These are phyloP conservation scores for Rhagonycha fulva DNA, from an alignment of 2,888 invertebrate genomes.

Conservation along the genomic window DNA sequence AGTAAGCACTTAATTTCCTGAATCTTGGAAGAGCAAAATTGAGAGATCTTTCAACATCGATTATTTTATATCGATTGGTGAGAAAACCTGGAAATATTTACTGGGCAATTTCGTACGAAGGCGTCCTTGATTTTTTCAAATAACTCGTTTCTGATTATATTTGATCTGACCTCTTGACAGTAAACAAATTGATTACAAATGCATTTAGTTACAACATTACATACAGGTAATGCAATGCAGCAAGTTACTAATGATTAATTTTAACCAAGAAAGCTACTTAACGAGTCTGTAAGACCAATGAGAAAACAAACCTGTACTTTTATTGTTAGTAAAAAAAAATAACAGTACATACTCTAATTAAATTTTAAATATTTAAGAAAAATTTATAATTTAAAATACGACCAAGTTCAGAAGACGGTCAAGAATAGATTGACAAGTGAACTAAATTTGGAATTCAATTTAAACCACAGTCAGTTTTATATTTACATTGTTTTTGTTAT, in stretches of 20 bases:
- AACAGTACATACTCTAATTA: not conserved
- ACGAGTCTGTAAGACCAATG: not conserved
- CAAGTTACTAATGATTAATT: not conserved
- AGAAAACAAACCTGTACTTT: not conserved
- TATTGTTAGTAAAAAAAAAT: not conserved
- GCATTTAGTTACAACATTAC: not conserved
- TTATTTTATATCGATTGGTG: not conserved
- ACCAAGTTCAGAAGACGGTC: not conserved
- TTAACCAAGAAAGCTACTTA: not conserved
- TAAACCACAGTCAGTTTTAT: not conserved
- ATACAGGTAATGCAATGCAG: not conserved
- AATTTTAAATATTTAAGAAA: not conserved
- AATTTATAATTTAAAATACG: not conserved
- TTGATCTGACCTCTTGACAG: not conserved
- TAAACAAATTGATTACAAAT: not conserved
- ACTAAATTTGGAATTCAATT: not conserved
- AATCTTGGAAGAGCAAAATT: too few species aligned
- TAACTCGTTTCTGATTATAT: not conserved
- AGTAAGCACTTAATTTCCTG: too few species aligned
- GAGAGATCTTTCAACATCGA: too few species aligned
- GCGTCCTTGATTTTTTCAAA: not conserved
- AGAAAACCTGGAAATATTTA: not conserved
- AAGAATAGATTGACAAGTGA: not conserved
- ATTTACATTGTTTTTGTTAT: not conserved
- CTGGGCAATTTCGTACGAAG: not conserved